Conservation (phyloP, 2,797 vertebrate genomes). For the Carcharodon carcharias region DNA sequence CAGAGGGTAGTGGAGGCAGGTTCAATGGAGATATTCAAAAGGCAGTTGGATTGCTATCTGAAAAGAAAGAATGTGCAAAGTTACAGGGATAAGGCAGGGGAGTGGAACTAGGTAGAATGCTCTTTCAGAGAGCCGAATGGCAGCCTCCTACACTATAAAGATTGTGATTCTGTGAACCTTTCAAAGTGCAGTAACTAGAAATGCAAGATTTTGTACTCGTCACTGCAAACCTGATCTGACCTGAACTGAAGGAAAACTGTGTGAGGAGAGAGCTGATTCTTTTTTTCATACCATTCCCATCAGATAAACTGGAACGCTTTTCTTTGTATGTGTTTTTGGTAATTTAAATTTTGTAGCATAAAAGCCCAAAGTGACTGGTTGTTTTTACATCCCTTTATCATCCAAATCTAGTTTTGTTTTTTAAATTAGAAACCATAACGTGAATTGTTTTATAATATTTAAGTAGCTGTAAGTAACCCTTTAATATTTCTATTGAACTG, state of each 20-base stretch:
- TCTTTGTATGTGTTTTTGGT: not conserved
- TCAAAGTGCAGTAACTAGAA: not conserved
- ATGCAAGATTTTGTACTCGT: not conserved
- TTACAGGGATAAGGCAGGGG: no score
- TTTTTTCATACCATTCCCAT: not conserved
- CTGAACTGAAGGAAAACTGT: not conserved
- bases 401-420: not conserved
- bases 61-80: no score
- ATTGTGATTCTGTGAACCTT: no score
- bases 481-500: not conserved
- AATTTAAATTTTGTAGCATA: not conserved
- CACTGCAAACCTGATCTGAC: no score
- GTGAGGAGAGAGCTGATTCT: not conserved
- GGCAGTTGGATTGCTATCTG: no score
- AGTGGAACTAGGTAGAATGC: no score
- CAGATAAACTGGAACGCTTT: not conserved
- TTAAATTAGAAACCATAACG: not conserved
- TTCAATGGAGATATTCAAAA: no score
- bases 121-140: no score
- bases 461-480: not conserved
- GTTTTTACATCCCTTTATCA: not conserved
- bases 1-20: no score
- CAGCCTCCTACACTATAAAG: no score
- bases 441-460: not conserved
- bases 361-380: not conserved